phyloP scores from a whole-genome alignment of 2,113 vertebrate genomes.

The Ursus arctos region DNA sequence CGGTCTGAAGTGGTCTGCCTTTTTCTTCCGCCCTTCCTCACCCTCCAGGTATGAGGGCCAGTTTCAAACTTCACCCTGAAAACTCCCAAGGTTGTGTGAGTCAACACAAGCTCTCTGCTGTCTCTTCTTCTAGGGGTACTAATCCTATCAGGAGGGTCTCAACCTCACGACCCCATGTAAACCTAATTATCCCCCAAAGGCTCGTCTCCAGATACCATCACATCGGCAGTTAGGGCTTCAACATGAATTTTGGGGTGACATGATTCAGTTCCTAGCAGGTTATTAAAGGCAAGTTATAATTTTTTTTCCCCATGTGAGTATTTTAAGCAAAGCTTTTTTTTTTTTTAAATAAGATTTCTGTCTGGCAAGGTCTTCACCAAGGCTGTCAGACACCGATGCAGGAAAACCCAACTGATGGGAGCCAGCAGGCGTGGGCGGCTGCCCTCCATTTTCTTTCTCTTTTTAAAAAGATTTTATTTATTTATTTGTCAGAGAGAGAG shows the following conservation, averaged over 20 bases:
- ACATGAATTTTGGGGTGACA: not conserved
- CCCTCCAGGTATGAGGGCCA: no score
- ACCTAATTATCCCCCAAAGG: not conserved
- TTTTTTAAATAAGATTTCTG: not conserved
- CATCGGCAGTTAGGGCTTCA: not conserved
- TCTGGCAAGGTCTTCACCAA: not conserved
- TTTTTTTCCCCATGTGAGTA: conserved; percentile 64
- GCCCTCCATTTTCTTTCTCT: no score
- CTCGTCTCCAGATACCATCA: not conserved
- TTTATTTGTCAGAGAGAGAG: no score
- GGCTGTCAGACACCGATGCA: not conserved
- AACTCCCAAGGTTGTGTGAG: not conserved
- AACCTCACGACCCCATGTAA: not conserved
- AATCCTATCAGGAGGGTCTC: not conserved
- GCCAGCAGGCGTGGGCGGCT: not conserved
- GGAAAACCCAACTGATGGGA: not conserved
- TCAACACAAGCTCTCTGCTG: not conserved
- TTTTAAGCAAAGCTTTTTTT: conserved; percentile 69
- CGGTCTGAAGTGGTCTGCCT: not conserved
- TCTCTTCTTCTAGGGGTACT: not conserved
- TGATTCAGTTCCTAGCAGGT: not conserved
- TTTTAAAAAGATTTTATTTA: no score
- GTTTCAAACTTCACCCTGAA: not conserved
- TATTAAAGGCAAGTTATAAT: conserved; percentile 56
- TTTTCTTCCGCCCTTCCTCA: not conserved